Evolutionary conservation across 2,888 invertebrate genomes (phyloP).

Genomic region (Pinctada fucata): DNA sequence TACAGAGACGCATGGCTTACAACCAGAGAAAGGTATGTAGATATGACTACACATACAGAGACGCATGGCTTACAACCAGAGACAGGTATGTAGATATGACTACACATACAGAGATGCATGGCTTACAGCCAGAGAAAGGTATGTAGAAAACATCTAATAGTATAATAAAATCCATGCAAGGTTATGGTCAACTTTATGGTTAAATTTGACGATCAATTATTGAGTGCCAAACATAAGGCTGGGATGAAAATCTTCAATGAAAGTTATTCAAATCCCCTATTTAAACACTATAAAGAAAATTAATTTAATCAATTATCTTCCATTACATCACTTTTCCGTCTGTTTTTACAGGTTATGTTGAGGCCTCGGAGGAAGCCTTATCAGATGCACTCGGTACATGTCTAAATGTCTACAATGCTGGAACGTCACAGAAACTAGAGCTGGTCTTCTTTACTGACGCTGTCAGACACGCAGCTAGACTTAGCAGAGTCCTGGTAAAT

Average conservation of each 20-base stretch:
- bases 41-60: conserved; percentile 68
- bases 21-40: conserved; percentile 70
- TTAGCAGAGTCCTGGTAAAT: conserved; percentile 72
- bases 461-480: conserved; percentile 70
- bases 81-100: conserved; percentile 69
- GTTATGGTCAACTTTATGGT: no score
- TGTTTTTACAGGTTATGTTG: conserved; percentile 65
- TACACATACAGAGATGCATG: conserved; percentile 65
- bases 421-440: conserved; percentile 67
- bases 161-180: no score
- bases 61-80: conserved; percentile 63
- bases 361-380: conserved; percentile 60
- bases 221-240: no score
- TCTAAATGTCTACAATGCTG: conserved; percentile 68
- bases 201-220: no score
- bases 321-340: neutral
- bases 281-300: no score
- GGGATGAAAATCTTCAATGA: no score
- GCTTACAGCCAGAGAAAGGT: conserved; percentile 64
- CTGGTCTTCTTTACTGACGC: conserved; percentile 74
- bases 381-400: conserved; percentile 68
- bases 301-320: no score
- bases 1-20: conserved; percentile 63
- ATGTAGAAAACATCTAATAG: no score
- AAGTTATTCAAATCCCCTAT: no score